A percentile compares a stretch with the other conserved stretches of the same genome.
phyloP scores from a whole-genome alignment of 2,113 vertebrate species.

The Nothoprocta perdicaria region DNA sequence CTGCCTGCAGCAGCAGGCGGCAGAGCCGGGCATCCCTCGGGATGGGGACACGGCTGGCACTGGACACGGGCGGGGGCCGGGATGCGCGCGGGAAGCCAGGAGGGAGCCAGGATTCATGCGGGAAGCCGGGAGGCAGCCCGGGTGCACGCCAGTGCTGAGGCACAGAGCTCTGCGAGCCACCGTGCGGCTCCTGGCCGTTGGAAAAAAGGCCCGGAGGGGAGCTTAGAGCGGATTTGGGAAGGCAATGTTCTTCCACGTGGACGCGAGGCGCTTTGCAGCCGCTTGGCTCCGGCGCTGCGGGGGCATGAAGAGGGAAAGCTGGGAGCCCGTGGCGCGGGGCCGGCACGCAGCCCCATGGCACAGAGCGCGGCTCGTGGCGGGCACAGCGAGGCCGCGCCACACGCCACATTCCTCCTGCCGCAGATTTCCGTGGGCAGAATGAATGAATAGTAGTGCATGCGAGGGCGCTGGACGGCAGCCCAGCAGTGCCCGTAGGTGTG shows the following conservation, averaged over 20 bases:
- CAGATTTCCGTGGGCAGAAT: conserved; percentile 66
- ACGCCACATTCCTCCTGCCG: conserved; percentile 71
- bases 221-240: background rate
- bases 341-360: too few species aligned
- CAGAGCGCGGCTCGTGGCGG: background rate
- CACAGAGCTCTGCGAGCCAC: too few species aligned
- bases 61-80: too few species aligned
- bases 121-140: too few species aligned
- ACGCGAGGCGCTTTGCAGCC: background rate
- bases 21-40: too few species aligned
- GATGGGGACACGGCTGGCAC: too few species aligned
- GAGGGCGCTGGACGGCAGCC: background rate
- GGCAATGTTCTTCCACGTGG: fast-evolving
- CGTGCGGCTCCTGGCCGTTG: too few species aligned
- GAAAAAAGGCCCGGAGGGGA: too few species aligned
- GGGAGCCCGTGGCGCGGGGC: too few species aligned
- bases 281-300: background rate
- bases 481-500: conserved; percentile 31
- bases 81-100: too few species aligned
- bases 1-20: background rate
- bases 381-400: conserved; percentile 70
- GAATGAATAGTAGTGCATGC: background rate
- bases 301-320: background rate
- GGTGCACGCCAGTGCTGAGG: background rate
- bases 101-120: too few species aligned